Evolutionary conservation across 2,113 vertebrate species (phyloP).

Genomic region (Spea bombifrons): DNA sequence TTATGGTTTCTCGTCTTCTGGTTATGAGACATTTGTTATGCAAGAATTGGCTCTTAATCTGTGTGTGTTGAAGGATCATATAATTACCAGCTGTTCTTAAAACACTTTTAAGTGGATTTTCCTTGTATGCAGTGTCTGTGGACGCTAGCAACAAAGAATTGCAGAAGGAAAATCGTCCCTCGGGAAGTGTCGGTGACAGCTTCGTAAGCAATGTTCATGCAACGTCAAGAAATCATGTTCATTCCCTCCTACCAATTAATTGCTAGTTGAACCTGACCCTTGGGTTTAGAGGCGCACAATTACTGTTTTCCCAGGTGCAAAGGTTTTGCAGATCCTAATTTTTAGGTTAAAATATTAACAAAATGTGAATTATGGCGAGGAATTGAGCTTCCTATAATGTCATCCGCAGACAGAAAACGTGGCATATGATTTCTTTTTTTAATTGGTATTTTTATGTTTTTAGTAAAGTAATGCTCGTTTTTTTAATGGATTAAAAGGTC

Average conservation of each 20-base stretch:
- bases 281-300: constrained; percentile 3
- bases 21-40: constrained; percentile 5
- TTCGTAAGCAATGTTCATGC: not conserved
- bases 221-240: constrained; percentile 5
- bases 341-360: too few relatives aligned
- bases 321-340: too few relatives aligned
- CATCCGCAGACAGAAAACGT: too few relatives aligned
- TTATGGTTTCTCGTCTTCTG: constrained; percentile 12
- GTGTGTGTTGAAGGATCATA: constrained; percentile 7
- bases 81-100: constrained; percentile 9
- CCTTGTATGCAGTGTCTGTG: not conserved
- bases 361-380: too few relatives aligned
- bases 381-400: too few relatives aligned
- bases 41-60: not conserved
- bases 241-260: not conserved
- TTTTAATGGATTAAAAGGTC: too few relatives aligned
- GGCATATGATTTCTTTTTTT: too few relatives aligned
- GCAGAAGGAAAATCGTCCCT: not conserved
- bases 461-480: too few relatives aligned
- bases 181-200: not conserved
- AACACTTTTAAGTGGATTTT: not conserved
- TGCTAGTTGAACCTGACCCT: constrained; percentile 9
- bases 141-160: not conserved
- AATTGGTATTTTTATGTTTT: too few relatives aligned
- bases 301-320: constrained; percentile 25